Percentiles rank a stretch among this genome's conserved stretches.
phyloP scores from a whole-genome alignment of 2,113 vertebrate species.

The Telmatochromis sp. region DNA sequence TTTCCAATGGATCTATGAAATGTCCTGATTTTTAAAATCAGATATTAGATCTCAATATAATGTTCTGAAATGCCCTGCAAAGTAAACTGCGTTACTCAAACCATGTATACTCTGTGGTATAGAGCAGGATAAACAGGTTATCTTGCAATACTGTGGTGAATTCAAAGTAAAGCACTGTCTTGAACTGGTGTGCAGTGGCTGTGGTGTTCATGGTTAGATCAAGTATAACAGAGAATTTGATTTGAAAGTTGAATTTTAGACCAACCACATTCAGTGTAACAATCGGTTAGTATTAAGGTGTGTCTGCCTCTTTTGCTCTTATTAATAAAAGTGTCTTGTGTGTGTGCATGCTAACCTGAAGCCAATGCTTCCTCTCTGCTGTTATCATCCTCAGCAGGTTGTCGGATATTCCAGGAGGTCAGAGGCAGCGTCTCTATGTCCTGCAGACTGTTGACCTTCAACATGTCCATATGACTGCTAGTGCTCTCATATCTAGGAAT shows the following conservation, averaged over 20 bases:
- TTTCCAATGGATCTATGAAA: neutral
- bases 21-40: neutral
- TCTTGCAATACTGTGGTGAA: neutral
- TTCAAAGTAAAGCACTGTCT: neutral
- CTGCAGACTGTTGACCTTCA: conserved; percentile 73
- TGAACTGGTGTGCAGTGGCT: neutral
- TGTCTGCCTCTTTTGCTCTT: neutral
- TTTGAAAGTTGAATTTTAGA: neutral
- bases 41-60: neutral
- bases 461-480: conserved; percentile 91
- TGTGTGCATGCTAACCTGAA: conserved; percentile 62
- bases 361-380: conserved; percentile 82
- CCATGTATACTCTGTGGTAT: neutral
- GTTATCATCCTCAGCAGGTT: conserved; percentile 75
- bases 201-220: neutral
- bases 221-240: neutral
- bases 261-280: fast-evolving
- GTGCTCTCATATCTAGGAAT: conserved; percentile 79
- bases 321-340: neutral
- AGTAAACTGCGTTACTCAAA: fast-evolving
- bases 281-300: fast-evolving
- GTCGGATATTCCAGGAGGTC: conserved; percentile 89
- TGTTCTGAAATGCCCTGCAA: neutral
- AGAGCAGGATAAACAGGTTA: neutral
- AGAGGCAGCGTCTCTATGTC: conserved; percentile 78